Conservation (phyloP, 1,140 invertebrate species). For the Trypoxylus dichotomus region DNA sequence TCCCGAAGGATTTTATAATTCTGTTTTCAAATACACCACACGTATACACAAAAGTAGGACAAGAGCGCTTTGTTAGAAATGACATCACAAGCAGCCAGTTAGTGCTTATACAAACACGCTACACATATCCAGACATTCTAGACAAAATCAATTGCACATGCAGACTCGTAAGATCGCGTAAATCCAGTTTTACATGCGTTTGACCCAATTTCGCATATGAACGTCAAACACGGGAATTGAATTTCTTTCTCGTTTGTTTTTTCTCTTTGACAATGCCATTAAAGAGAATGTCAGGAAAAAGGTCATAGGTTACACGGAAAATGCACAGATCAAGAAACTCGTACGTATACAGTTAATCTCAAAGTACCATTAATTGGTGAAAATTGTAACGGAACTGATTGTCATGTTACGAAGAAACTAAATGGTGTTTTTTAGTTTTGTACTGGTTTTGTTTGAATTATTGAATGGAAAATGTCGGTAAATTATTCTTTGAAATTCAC, state of each 20-base stretch:
- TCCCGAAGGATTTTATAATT: not conserved
- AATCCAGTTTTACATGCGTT: not conserved
- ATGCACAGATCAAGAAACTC: no score
- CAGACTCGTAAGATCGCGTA: not conserved
- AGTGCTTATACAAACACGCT: not conserved
- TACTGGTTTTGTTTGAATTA: no score
- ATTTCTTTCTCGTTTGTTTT: not conserved
- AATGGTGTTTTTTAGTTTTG: no score
- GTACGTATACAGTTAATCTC: no score
- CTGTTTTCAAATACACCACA: not conserved
- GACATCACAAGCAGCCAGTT: not conserved
- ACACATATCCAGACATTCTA: not conserved
- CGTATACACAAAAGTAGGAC: not conserved
- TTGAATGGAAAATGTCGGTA: no score
- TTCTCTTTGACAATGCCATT: not conserved
- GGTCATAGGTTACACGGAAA: not conserved
- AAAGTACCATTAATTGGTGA: no score
- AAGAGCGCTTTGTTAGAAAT: not conserved
- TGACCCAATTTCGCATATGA: not conserved
- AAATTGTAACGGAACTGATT: no score
- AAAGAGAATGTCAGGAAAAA: not conserved
- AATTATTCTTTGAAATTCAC: no score
- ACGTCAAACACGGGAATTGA: not conserved
- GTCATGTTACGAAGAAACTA: no score
- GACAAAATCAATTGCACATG: not conserved